Base-by-base conservation (phyloP, 53 echinoderm and acorn worm species). In the Arbacia lixula region DNA sequence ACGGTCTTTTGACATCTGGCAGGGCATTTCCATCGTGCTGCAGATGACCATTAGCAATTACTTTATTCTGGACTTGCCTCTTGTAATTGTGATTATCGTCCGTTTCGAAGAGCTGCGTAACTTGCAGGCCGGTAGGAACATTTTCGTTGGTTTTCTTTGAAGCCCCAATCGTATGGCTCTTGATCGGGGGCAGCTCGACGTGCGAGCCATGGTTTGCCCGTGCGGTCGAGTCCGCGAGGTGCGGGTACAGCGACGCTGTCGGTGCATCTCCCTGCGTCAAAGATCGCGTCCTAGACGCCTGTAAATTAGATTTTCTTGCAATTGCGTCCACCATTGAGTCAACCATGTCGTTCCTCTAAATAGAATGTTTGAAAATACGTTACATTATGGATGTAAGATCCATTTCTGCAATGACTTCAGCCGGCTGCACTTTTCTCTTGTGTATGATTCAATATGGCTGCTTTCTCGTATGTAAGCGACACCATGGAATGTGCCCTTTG, bases 31-130 rank as follows among this genome's bases (percentile, higher is more conserved):
- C 83, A 60, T 78, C 81, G 27, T 88, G 88, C 28, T 71, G 38
- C 30, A 84, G 62, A 72, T 85, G 89, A 50, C 93, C 96, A 84
- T 94, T 99, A 2, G 87, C 49, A 31, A 95, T 81, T 36, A 72
- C 72, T 55, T 79, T 50, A 66, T 74, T 84, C 56, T 84, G 91
- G 32, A 86, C 90, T 46, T 88, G 91, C 41, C 90, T 88, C 71
- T 99, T 94, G 72, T 89, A 94, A 71, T 99, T 94, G 53, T 99
- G 99, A 76, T 99, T 94, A 90, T 99, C 99, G 83, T 99, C 94
- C 33, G 96, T 87, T 86, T 96, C 96, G 75, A 91, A 99, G 41
- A 99, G 85, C 85, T 99, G 99, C 35, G 92, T 92, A 54, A 99
- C 99, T 77, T 99, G 92, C 62, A 94, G 87, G 19, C 94, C 94